Conservation (phyloP, 2,888 invertebrate species). For the Chrysopilus asiliformis region DNA sequence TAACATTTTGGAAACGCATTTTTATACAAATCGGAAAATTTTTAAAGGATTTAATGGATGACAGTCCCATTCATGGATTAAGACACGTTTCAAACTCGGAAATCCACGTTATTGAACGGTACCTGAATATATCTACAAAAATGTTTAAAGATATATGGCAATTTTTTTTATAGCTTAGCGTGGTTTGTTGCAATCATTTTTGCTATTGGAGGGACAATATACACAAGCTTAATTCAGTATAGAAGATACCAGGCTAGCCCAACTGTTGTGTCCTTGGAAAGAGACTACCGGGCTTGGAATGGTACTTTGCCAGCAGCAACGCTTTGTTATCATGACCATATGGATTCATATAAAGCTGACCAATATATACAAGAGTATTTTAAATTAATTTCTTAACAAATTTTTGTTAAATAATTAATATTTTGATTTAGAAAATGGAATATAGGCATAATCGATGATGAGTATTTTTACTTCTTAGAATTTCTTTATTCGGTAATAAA, state of each 20-base stretch:
- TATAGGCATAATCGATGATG: slow-evolving; percentile 30
- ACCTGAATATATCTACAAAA: not conserved
- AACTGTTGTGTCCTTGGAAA: slow-evolving; percentile 31
- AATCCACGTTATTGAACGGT: slow-evolving; percentile 3
- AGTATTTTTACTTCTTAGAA: slow-evolving; percentile 37
- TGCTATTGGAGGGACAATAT: slow-evolving; percentile 21
- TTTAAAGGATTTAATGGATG: not conserved
- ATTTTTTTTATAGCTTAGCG: slow-evolving; percentile 20
- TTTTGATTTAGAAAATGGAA: slow-evolving; percentile 29
- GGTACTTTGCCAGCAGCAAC: slow-evolving; percentile 31
- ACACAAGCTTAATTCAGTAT: slow-evolving; percentile 23
- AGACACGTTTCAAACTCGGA: not conserved
- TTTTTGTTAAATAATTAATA: not conserved
- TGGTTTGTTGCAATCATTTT: slow-evolving; percentile 23
- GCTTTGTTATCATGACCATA: slow-evolving; percentile 29
- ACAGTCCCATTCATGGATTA: not conserved
- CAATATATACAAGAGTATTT: slow-evolving; percentile 22
- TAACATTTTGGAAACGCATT: too few species aligned
- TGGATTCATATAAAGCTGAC: slow-evolving; percentile 27
- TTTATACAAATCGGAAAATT: not conserved
- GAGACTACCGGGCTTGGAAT: slow-evolving; percentile 32
- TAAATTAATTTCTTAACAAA: not conserved
- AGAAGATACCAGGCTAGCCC: slow-evolving; percentile 26
- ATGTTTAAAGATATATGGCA: too few species aligned
- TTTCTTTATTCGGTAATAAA: slow-evolving; percentile 38